Percentiles rank a stretch among this genome's conserved stretches.
Evolutionary conservation across 2,797 vertebrate genomes (phyloP).

Genomic region (Anabacerthia variegaticeps): DNA sequence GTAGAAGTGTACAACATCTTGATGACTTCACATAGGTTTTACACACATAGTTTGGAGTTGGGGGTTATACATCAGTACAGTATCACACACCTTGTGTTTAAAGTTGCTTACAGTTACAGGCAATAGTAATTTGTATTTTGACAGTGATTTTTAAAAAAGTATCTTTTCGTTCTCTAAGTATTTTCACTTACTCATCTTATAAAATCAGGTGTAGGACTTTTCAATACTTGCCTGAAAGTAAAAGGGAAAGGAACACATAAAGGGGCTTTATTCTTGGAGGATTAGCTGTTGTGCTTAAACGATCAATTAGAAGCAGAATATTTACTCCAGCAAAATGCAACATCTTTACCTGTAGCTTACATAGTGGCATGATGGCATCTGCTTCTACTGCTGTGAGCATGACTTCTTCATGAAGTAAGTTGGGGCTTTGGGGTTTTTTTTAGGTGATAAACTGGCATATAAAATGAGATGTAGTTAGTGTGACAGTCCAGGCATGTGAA

Average conservation of each 20-base stretch:
- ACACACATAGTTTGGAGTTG: background rate
- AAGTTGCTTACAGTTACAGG: background rate
- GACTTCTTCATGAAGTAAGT: background rate
- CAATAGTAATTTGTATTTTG: background rate
- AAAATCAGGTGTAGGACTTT: background rate
- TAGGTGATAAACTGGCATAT: background rate
- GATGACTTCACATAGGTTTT: background rate
- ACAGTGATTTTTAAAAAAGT: background rate
- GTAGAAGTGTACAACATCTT: background rate
- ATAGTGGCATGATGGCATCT: background rate
- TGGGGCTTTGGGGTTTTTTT: fast-evolving
- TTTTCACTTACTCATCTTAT: background rate
- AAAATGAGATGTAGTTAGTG: background rate
- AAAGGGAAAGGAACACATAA: background rate
- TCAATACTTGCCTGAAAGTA: background rate
- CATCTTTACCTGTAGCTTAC: background rate
- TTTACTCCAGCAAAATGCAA: background rate
- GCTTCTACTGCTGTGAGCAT: background rate
- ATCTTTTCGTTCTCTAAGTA: background rate
- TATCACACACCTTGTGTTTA: background rate
- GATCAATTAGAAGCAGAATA: background rate
- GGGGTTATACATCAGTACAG: background rate
- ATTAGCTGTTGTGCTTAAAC: background rate
- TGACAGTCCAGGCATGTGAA: background rate
- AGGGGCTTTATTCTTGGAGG: background rate